These are phyloP conservation scores for Plusia festucae DNA, from an alignment of 2,888 invertebrate species.

Conservation along the genomic window DNA sequence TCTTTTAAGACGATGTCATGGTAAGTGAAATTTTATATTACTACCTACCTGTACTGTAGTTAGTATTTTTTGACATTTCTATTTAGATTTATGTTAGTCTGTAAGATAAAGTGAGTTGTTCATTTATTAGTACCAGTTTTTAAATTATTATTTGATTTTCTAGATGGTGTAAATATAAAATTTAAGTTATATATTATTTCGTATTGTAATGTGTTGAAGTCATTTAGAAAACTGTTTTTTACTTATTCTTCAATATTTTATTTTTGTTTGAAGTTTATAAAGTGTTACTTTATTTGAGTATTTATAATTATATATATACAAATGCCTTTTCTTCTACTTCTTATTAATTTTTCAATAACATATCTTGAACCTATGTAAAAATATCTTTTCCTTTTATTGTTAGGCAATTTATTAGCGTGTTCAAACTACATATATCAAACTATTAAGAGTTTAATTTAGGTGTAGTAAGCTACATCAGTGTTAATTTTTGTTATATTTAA, in stretches of 20 bases:
- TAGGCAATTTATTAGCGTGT: neutral
- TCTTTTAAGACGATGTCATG: neutral
- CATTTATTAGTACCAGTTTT: constrained; percentile 11
- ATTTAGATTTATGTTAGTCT: neutral
- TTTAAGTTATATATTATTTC: constrained; percentile 13
- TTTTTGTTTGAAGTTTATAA: constrained; percentile 23
- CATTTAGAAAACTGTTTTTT: constrained; percentile 26
- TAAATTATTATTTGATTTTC: neutral
- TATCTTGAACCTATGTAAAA: constrained; percentile 26
- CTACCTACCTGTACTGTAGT: constrained; percentile 2
- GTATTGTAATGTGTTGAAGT: constrained; percentile 13
- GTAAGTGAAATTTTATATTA: neutral
- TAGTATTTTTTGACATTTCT: constrained; percentile 7
- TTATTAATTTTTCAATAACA: constrained; percentile 31
- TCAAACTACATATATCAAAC: neutral
- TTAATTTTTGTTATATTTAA: neutral
- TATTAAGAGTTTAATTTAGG: neutral
- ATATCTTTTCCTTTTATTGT: constrained; percentile 19
- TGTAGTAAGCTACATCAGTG: neutral
- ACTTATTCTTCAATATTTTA: constrained; percentile 21
- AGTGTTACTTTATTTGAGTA: constrained; percentile 2
- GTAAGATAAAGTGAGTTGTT: neutral
- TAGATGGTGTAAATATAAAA: constrained; percentile 8
- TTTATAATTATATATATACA: no score
- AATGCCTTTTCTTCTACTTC: constrained; percentile 31